phyloP scores from a whole-genome alignment of 2,113 vertebrate species.

The Aptenodytes forsteri region DNA sequence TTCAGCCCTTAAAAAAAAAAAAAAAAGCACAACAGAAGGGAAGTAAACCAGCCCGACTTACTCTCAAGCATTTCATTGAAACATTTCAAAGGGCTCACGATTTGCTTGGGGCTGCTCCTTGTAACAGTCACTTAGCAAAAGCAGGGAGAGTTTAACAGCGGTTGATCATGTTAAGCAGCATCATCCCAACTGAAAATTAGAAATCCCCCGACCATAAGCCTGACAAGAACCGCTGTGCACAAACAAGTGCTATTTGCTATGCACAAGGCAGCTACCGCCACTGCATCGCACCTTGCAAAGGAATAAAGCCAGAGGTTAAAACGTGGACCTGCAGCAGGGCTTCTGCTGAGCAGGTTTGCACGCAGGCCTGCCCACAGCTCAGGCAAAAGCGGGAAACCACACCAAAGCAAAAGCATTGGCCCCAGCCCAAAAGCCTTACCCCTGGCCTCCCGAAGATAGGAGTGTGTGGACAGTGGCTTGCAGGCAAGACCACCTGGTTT shows the following conservation, averaged over 20 bases:
- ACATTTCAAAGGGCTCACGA: not conserved
- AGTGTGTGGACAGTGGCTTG: rapidly evolving
- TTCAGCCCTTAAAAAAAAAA: not conserved
- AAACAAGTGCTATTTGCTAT: not conserved
- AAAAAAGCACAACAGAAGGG: not conserved
- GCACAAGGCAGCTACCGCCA: not conserved
- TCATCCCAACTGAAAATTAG: not conserved
- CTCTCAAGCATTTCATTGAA: not conserved
- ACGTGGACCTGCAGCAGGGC: not conserved
- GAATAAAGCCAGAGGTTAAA: not conserved
- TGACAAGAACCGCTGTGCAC: not conserved
- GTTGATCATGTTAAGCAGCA: not conserved
- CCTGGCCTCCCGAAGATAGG: not conserved
- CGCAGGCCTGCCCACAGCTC: not conserved
- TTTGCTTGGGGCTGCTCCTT: constrained; percentile 17
- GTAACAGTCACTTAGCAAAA: not conserved
- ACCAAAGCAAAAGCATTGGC: not conserved
- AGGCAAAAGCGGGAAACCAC: not conserved
- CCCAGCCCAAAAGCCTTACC: not conserved
- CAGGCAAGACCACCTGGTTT: not conserved
- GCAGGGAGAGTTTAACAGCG: not conserved
- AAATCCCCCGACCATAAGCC: not conserved
- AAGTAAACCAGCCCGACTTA: not conserved
- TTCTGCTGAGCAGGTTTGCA: not conserved
- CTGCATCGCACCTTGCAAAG: not conserved